phyloP scores from a whole-genome alignment of 1,140 invertebrate species.

The Ceratosolen solmsi region DNA sequence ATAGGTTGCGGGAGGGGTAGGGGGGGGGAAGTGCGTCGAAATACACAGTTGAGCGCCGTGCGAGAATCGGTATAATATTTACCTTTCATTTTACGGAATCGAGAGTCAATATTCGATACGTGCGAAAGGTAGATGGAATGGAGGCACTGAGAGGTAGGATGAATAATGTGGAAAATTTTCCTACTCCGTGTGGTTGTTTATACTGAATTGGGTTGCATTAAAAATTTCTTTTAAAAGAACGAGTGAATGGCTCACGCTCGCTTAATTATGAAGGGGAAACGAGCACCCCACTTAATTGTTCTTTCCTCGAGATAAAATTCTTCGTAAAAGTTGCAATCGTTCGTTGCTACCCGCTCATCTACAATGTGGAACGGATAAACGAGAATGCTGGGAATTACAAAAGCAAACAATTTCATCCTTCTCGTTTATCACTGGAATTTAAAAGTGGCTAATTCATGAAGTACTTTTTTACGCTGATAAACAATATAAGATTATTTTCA shows the following conservation, averaged over 20 bases:
- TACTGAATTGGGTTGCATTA: slow-evolving; percentile 3
- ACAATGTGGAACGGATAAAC: slow-evolving; percentile 13
- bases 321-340: background rate
- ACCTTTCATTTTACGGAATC: slow-evolving; percentile 32
- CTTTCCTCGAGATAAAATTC: slow-evolving; percentile 17
- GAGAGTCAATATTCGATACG: slow-evolving; percentile 29
- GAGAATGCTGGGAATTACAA: slow-evolving; percentile 32
- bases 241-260: background rate
- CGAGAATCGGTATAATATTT: slow-evolving; percentile 26
- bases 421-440: slow-evolving; percentile 29
- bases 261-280: background rate
- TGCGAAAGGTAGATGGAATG: background rate
- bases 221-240: slow-evolving; percentile 17
- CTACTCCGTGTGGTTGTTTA: background rate
- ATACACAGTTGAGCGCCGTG: background rate
- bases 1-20: too few relatives aligned
- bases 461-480: background rate
- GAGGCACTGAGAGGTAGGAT: background rate
- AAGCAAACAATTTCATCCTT: slow-evolving; percentile 29
- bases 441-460: slow-evolving; percentile 18
- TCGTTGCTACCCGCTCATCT: background rate
- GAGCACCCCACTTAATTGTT: slow-evolving; percentile 1
- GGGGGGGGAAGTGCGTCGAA: background rate
- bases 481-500: background rate
- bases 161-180: background rate